A percentile compares a stretch with the other conserved stretches of the same genome.
Conservation (phyloP, 2,113 vertebrate species). For the Labeo rohita region DNA sequence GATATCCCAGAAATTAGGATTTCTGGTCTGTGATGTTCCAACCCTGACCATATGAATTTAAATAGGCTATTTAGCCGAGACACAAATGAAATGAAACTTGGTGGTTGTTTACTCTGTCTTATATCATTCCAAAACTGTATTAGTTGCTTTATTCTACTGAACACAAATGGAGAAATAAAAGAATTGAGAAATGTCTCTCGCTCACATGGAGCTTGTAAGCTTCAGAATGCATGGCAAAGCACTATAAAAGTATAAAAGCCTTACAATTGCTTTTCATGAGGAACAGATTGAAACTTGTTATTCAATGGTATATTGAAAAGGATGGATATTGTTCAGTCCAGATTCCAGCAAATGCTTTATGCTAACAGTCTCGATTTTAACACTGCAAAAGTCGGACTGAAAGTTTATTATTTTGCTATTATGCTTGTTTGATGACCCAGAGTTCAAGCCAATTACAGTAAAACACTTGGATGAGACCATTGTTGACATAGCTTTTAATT, state of each 20-base stretch:
- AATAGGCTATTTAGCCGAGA: background rate
- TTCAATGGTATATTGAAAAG: background rate
- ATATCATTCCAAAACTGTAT: background rate
- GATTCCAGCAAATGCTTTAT: background rate
- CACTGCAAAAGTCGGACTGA: background rate
- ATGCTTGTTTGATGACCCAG: background rate
- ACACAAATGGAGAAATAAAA: background rate
- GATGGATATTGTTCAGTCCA: background rate
- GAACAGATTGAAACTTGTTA: background rate
- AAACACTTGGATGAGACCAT: background rate
- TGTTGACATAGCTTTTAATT: constrained; percentile 26
- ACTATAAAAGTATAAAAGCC: background rate
- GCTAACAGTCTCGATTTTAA: background rate
- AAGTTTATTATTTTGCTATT: constrained; percentile 3
- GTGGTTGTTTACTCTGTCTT: background rate
- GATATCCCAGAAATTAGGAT: background rate
- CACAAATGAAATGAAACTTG: background rate
- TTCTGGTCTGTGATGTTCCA: background rate
- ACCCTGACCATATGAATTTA: background rate
- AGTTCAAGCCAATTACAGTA: constrained; percentile 29
- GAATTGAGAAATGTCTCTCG: background rate
- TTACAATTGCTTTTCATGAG: background rate
- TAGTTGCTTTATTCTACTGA: background rate
- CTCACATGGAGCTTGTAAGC: background rate
- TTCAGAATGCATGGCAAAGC: background rate